Conservation (phyloP, 2,113 vertebrate species). For the Castor canadensis region DNA sequence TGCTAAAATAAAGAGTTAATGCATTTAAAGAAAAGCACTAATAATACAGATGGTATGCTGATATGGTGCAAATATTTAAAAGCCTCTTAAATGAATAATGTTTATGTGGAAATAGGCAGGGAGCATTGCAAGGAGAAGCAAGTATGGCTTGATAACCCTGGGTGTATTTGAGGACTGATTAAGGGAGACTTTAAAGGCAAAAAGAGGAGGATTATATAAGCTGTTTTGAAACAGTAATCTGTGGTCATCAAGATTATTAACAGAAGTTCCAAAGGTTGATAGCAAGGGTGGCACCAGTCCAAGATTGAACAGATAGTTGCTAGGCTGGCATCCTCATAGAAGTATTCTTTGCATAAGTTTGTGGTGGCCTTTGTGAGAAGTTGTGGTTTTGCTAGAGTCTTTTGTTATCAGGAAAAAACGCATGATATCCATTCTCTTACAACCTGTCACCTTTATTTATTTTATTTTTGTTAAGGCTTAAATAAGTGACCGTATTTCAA, state of each 20-base stretch:
- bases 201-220: not conserved
- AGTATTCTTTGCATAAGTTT: not conserved
- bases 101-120: not conserved
- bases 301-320: not conserved
- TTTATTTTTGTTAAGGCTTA: not conserved
- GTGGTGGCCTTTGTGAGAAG: not conserved
- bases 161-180: not conserved
- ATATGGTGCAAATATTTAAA: not conserved
- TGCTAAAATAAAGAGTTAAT: not conserved
- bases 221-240: not conserved
- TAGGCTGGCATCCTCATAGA: not conserved
- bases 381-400: not conserved
- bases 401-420: not conserved
- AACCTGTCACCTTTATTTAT: not conserved
- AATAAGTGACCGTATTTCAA: not conserved
- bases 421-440: not conserved
- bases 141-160: not conserved
- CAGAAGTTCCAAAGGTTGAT: not conserved
- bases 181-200: not conserved
- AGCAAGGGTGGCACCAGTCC: not conserved
- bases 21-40: not conserved
- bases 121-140: not conserved
- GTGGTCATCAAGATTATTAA: not conserved
- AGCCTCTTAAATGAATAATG: not conserved
- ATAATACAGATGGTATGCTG: not conserved